Evolutionary conservation across 2,888 invertebrate species (phyloP).

Genomic region (Synergus japonicus): DNA sequence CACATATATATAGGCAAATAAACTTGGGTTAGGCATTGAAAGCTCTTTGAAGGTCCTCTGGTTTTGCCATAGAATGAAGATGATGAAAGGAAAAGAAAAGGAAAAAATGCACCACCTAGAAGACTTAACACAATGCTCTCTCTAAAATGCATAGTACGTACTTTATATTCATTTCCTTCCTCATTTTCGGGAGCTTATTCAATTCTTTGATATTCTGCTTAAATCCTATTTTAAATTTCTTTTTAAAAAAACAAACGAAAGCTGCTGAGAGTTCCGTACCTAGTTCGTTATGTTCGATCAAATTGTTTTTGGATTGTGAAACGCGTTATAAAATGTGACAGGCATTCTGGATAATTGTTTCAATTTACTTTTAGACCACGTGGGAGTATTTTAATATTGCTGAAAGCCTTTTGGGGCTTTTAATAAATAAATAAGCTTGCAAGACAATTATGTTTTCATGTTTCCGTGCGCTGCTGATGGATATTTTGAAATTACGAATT

Average conservation of each 20-base stretch:
- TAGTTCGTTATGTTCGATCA: conserved; percentile 1
- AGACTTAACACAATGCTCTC: conserved; percentile 32
- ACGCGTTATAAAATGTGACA: neutral
- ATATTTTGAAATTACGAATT: too few relatives aligned
- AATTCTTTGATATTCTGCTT: conserved; percentile 33
- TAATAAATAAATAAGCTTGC: neutral
- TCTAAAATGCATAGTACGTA: conserved; percentile 30
- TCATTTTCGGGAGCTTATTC: conserved; percentile 38
- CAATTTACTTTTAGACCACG: neutral
- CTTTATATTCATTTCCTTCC: conserved; percentile 40
- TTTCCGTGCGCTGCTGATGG: too few relatives aligned
- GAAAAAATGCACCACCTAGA: neutral
- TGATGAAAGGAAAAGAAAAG: conserved; percentile 13
- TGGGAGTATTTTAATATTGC: neutral
- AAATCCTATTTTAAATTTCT: conserved; percentile 25
- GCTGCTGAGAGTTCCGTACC: conserved; percentile 1
- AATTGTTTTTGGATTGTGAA: neutral
- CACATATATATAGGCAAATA: neutral
- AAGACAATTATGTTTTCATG: too few relatives aligned
- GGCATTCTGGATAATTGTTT: neutral
- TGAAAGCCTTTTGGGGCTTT: neutral
- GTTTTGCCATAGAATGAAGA: neutral
- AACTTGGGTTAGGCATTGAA: neutral
- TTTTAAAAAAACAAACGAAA: conserved; percentile 1
- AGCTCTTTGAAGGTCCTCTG: conserved; percentile 2